Evolutionary conservation across 2,888 invertebrate genomes (phyloP), one percentile per base, ranked within the genome.

Genomic region (Strigamia maritima): DNA sequence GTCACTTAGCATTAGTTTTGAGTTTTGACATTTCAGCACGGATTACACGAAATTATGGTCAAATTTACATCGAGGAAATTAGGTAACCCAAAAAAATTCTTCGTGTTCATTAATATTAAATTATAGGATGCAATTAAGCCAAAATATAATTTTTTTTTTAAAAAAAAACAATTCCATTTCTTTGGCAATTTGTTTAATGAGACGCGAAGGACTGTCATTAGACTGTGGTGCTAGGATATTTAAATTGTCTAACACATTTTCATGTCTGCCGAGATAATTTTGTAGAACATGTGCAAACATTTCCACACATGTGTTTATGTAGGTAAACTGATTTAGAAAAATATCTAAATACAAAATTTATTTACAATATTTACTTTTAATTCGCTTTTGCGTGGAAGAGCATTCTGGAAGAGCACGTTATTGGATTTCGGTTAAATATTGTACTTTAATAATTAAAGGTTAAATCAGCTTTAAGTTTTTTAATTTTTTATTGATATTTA

Each of bases 161-260:
- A 22, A 16, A 70, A 26, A 6, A 70, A 14, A 2, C 70, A n/a
- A n/a, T n/a, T n/a, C n/a, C n/a, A n/a, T n/a, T n/a, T n/a, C 16
- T 10, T 70, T 70, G 14, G 70, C 28, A 70, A 70, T 28, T 70
- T 70, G 70, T 70, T 70, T 70, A 70, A 70, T 70, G 70, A 28
- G 70, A 70, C 70, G 28, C 26, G 70, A 70, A 70, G 70, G 70
- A 14, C 26, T 26, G 24, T 70, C 35, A 35, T 35, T 35, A 35
- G 70, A 70, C 70, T 28, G 70, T 10, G 70, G 70, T 28, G 70
- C 70, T 16, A 28, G 70, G 26, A 70, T 70, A 26, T 70, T 70
- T 70, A 70, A 70, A 28, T 70, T 70, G 70, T 70, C 70, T 28
- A 70, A 70, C 28, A 70, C 70, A 70, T 70, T 70, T 70, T 28